Conservation (phyloP, 2,888 invertebrate species). For the Pycnomerus fuliginosus region DNA sequence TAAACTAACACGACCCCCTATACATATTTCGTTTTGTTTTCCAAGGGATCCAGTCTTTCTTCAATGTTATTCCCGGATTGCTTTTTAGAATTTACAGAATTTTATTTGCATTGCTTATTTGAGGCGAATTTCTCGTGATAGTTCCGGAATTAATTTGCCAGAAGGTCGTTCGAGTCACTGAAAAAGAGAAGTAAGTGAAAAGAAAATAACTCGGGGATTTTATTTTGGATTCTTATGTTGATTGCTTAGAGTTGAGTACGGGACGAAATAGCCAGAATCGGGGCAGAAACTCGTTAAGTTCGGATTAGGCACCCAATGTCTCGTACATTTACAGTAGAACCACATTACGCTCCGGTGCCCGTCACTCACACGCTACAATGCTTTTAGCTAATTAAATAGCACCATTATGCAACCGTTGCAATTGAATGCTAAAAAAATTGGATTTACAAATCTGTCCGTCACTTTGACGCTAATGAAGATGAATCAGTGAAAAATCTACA, state of each 20-base stretch:
- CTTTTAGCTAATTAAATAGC: conserved; percentile 46
- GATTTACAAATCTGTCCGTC: no score
- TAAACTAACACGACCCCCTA: conserved; percentile 50
- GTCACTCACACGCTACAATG: conserved; percentile 37
- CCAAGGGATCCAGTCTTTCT: conserved; percentile 47
- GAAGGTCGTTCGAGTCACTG: no score
- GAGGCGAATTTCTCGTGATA: no score
- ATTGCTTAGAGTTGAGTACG: conserved; percentile 41
- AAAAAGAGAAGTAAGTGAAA: conserved; percentile 44
- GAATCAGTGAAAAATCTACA: no score
- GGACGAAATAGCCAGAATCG: conserved; percentile 34
- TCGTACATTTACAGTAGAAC: conserved; percentile 41
- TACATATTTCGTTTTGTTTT: conserved; percentile 51
- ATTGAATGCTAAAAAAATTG: no score
- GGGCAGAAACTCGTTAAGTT: conserved; percentile 51
- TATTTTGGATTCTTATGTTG: conserved; percentile 49
- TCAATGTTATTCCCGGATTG: conserved; percentile 46
- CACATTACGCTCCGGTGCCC: conserved; percentile 30
- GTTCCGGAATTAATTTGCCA: no score
- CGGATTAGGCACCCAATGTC: conserved; percentile 51
- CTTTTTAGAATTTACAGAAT: conserved; percentile 36
- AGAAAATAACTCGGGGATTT: conserved; percentile 45
- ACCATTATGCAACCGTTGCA: no score
- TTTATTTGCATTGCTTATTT: conserved; percentile 26
- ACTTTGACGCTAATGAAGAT: no score